These are phyloP conservation scores for Brotula barbata DNA, from an alignment of 2,797 vertebrate species.

Conservation along the genomic window DNA sequence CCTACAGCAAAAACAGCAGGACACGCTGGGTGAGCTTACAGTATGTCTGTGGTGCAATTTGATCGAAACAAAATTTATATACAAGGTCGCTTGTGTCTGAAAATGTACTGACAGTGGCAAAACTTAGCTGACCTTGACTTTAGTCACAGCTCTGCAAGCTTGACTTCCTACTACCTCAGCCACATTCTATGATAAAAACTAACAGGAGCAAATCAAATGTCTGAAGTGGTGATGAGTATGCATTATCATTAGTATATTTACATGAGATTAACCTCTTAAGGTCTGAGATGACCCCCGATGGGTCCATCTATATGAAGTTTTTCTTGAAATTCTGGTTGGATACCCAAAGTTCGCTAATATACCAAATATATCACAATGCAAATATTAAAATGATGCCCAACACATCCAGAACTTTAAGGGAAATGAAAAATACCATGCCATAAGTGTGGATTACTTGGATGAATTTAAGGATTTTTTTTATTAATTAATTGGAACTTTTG, in stretches of 20 bases:
- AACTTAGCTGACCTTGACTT: not conserved
- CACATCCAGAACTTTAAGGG: too few species aligned
- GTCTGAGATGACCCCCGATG: too few species aligned
- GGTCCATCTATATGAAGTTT: too few species aligned
- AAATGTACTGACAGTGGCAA: slow-evolving; percentile 6
- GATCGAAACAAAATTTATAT: slow-evolving; percentile 14
- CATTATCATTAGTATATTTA: not conserved
- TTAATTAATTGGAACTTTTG: too few species aligned
- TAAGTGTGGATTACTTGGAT: too few species aligned
- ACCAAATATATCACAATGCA: too few species aligned
- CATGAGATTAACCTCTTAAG: not conserved
- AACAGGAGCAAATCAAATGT: not conserved
- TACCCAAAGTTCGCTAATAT: too few species aligned
- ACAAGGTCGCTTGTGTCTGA: slow-evolving; percentile 20
- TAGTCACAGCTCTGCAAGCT: slow-evolving; percentile 9
- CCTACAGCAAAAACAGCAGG: slow-evolving; percentile 69
- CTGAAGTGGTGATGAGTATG: not conserved
- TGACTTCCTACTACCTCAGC: slow-evolving; percentile 31
- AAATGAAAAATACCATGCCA: too few species aligned
- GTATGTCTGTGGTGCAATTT: slow-evolving; percentile 7
- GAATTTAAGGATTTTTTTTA: too few species aligned
- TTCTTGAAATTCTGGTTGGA: too few species aligned
- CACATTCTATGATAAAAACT: slow-evolving; percentile 15
- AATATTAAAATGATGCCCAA: too few species aligned
- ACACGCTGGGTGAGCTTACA: slow-evolving; percentile 19